Base-by-base conservation (phyloP, 2,888 invertebrate species). In the Quadroppia sp. region DNA sequence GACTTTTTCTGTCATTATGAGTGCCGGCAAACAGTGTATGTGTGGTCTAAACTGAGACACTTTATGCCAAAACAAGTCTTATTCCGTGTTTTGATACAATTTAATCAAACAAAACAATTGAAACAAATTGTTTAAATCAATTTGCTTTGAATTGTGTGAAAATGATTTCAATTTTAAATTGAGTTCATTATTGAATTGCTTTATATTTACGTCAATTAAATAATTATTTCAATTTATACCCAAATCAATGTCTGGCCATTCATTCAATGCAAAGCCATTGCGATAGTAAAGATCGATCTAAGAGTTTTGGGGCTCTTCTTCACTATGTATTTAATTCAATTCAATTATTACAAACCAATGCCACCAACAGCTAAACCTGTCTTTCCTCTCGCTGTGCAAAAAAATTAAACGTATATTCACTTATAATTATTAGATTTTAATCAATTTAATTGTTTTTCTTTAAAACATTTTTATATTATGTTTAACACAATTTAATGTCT, bases 401-500 rank as follows among this genome's bases (percentile, higher is more conserved):
- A n/a, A n/a, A n/a, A n/a, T n/a, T n/a, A n/a, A n/a, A n/a, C n/a
- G n/a, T n/a, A n/a, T n/a, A 15, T n/a, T 48, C 7, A 48, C n/a
- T 48, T 28, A 61, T 61, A 61, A 61, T 61, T 28, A 61, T 61
- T 61, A 13, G 61, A 61, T 61, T 61, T n/a, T 61, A 61, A 61
- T 61, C 61, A 61, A 61, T 61, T 61, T 61, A 61, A 61, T 61
- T 61, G 61, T 61, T 23, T 61, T 61, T 36, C 36, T 13, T 17
- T 6, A 11, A 61, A 30, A 61, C 28, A 61, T 61, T 2, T 61
- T 30, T 30, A 61, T 32, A 9, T 20, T 61, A 6, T 61, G 7
- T 30, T 20, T 32, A 11, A 2, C 15, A 2, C 9, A 2, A 23
- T 53, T 61, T 61, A 61, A 61, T 61, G 61, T 30, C 30, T 53